Conservation (phyloP, 2,888 invertebrate genomes). For the Acronicta alni region DNA sequence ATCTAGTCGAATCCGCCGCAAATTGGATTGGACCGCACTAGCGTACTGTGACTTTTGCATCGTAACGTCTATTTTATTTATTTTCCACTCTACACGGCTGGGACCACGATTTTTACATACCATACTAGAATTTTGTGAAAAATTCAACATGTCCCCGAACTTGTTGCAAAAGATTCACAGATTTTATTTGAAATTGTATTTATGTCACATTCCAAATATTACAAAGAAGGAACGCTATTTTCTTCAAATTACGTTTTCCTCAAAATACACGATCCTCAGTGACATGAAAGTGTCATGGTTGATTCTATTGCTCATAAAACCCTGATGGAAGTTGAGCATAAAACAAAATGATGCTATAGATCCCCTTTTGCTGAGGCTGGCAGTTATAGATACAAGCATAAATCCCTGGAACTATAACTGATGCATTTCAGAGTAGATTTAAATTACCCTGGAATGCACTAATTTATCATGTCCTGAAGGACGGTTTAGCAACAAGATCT, state of each 20-base stretch:
- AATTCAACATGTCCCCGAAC: constrained; percentile 26
- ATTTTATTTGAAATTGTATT: constrained; percentile 5
- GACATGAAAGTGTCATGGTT: constrained; percentile 26
- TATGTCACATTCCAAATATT: not conserved
- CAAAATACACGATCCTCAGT: constrained; percentile 10
- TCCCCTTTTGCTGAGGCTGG: constrained; percentile 26
- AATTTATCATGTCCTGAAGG: constrained; percentile 36
- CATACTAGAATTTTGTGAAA: constrained; percentile 25
- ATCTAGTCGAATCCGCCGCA: constrained; percentile 74
- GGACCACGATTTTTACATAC: constrained; percentile 44
- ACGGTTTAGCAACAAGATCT: constrained; percentile 12
- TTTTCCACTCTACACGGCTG: constrained; percentile 47
- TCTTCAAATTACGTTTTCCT: not conserved
- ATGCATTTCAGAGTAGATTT: constrained; percentile 40
- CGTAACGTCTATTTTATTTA: constrained; percentile 64
- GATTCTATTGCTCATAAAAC: constrained; percentile 42
- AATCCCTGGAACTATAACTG: constrained; percentile 35
- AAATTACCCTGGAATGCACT: constrained; percentile 39
- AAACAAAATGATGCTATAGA: constrained; percentile 42
- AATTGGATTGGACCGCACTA: constrained; percentile 78
- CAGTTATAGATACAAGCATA: constrained; percentile 37
- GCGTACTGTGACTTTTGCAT: constrained; percentile 69
- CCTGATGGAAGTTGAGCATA: constrained; percentile 30
- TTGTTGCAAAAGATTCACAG: constrained; percentile 12
- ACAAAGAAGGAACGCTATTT: not conserved